Evolutionary conservation across 2,113 vertebrate genomes (phyloP).

Genomic region (Ammodytes dubius): DNA sequence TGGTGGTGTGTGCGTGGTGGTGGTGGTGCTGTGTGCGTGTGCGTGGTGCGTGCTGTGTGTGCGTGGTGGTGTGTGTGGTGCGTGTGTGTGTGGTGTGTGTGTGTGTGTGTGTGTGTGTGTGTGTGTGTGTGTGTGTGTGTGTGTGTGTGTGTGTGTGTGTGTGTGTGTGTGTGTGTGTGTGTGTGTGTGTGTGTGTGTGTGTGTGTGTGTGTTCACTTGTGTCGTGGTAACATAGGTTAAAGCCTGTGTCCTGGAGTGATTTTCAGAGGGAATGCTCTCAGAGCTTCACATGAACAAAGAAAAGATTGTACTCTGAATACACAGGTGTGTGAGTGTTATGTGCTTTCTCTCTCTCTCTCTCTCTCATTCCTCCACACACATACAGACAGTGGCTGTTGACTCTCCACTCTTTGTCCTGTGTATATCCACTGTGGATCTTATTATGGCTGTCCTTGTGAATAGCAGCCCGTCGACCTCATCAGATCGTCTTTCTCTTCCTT

Average conservation of each 20-base stretch:
- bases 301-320: conserved; percentile 44
- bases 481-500: conserved; percentile 61
- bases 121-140: conserved; percentile 24
- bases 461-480: conserved; percentile 64
- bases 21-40: conserved; percentile 21
- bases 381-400: conserved; percentile 47
- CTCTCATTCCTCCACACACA: conserved; percentile 69
- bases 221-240: conserved; percentile 19
- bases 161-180: not conserved
- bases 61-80: not conserved
- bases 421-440: conserved; percentile 74
- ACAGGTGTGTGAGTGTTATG: conserved; percentile 63
- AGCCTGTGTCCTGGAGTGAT: conserved; percentile 46
- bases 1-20: not conserved
- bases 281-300: conserved; percentile 65
- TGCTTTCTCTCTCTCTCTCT: conserved; percentile 46
- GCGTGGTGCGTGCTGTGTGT: conserved; percentile 12
- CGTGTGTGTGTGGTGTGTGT: not conserved
- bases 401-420: conserved; percentile 59
- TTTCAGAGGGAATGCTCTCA: conserved; percentile 50
- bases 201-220: conserved; percentile 22
- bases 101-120: conserved; percentile 15
- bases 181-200: conserved; percentile 10
- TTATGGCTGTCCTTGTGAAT: conserved; percentile 71
- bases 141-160: too few relatives aligned